Evolutionary conservation across 1,140 invertebrate species (phyloP).

Genomic region (Homalodisca vitripennis): DNA sequence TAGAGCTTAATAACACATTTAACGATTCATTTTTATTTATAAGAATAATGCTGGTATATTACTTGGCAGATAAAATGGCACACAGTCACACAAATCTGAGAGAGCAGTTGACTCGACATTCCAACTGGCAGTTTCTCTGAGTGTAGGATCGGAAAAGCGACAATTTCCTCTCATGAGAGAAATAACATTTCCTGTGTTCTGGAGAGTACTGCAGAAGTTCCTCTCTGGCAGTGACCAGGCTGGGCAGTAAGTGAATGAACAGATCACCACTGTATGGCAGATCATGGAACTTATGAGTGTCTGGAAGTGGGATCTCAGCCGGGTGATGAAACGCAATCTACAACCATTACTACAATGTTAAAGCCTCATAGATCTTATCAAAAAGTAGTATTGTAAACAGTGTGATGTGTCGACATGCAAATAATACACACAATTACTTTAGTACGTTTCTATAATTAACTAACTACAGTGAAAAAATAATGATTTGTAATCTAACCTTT

Average conservation of each 20-base stretch:
- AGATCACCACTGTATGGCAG: neutral
- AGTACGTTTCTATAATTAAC: no score
- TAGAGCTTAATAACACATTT: no score
- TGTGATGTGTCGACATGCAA: no score
- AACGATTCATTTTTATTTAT: no score
- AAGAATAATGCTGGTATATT: no score
- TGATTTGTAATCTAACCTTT: no score
- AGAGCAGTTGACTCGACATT: constrained; percentile 48
- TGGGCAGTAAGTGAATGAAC: constrained; percentile 45
- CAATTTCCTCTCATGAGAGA: constrained; percentile 58
- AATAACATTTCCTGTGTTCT: constrained; percentile 61
- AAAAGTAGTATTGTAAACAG: no score
- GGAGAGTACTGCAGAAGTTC: constrained; percentile 54
- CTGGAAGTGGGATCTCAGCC: neutral
- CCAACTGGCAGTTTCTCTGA: constrained; percentile 47
- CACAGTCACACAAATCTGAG: constrained; percentile 47
- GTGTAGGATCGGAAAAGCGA: constrained; percentile 57
- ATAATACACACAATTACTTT: no score
- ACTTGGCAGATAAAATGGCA: constrained; percentile 67
- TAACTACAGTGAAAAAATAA: no score
- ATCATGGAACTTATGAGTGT: constrained; percentile 6
- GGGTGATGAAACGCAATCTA: constrained; percentile 14
- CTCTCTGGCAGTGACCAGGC: constrained; percentile 62
- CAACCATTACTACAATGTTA: no score
- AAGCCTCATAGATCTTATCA: no score